phyloP scores from a whole-genome alignment of 2,888 invertebrate genomes.

The Allygus modestus region DNA sequence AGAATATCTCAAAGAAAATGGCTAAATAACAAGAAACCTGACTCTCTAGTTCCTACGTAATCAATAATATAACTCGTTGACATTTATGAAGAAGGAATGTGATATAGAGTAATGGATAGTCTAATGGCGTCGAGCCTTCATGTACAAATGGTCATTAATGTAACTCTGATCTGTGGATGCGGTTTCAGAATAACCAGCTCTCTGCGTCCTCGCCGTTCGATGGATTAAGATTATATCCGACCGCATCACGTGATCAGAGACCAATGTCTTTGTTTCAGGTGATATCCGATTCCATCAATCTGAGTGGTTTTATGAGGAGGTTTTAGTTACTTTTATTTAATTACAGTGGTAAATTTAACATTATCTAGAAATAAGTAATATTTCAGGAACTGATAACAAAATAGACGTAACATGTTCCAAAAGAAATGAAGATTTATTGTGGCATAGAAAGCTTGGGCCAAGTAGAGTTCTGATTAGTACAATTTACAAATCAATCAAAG shows the following conservation, averaged over 20 bases:
- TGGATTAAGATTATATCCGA: background rate
- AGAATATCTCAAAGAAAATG: too few species aligned
- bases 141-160: conserved; percentile 11
- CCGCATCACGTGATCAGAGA: background rate
- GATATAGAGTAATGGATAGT: conserved; percentile 2
- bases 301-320: background rate
- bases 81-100: conserved; percentile 13
- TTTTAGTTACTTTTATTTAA: background rate
- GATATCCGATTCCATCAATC: background rate
- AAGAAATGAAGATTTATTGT: background rate
- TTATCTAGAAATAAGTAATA: background rate
- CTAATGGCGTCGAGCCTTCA: background rate
- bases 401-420: background rate
- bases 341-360: background rate
- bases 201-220: background rate
- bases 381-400: background rate
- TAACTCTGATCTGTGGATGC: background rate
- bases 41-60: too few species aligned
- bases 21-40: too few species aligned
- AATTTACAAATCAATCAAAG: too few species aligned
- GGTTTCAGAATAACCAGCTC: background rate
- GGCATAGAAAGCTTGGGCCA: too few species aligned
- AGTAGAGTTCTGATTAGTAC: too few species aligned
- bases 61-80: background rate
- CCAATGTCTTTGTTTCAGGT: background rate